phyloP scores from a whole-genome alignment of 2,888 invertebrate species.

The Acronicta leporina region DNA sequence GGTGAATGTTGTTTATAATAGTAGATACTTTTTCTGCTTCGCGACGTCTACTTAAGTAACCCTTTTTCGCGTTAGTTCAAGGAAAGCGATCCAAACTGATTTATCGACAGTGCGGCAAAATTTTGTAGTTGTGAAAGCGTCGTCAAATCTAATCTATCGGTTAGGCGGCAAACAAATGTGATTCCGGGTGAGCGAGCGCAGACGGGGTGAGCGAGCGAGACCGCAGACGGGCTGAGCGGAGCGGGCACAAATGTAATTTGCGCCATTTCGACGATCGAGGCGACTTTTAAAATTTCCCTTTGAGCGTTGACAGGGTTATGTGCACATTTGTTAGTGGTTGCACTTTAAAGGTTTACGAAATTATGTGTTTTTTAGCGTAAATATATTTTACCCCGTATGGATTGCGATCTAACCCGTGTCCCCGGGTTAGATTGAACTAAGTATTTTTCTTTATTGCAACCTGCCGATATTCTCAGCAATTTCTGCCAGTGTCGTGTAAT shows the following conservation, averaged over 20 bases:
- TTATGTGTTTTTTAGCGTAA: slow-evolving; percentile 1
- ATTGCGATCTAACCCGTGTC: too few relatives aligned
- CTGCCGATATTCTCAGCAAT: too few relatives aligned
- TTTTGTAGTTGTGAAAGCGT: slow-evolving; percentile 46
- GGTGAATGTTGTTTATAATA: too few relatives aligned
- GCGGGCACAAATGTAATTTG: slow-evolving; percentile 47
- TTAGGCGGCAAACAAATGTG: slow-evolving; percentile 49
- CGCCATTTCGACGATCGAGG: slow-evolving; percentile 34
- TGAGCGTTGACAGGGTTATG: slow-evolving; percentile 31
- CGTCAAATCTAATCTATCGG: slow-evolving; percentile 49
- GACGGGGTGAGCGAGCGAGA: slow-evolving; percentile 11
- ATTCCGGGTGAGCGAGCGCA: slow-evolving; percentile 30
- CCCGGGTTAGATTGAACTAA: too few relatives aligned
- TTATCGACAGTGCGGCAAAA: slow-evolving; percentile 27
- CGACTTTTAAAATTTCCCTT: slow-evolving; percentile 49
- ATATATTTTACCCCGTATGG: not conserved
- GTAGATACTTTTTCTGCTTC: too few relatives aligned
- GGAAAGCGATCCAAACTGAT: slow-evolving; percentile 19
- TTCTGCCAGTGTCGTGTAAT: too few relatives aligned
- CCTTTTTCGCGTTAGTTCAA: slow-evolving; percentile 5
- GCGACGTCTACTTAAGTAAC: not conserved
- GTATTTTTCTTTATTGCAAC: too few relatives aligned
- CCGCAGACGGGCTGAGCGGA: slow-evolving; percentile 14
- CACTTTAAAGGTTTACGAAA: slow-evolving; percentile 7
- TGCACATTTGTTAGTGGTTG: slow-evolving; percentile 24